Evolutionary conservation across 2,113 vertebrate genomes (phyloP), one percentile per base, ranked within the genome.

Genomic region (Tyto alba): DNA sequence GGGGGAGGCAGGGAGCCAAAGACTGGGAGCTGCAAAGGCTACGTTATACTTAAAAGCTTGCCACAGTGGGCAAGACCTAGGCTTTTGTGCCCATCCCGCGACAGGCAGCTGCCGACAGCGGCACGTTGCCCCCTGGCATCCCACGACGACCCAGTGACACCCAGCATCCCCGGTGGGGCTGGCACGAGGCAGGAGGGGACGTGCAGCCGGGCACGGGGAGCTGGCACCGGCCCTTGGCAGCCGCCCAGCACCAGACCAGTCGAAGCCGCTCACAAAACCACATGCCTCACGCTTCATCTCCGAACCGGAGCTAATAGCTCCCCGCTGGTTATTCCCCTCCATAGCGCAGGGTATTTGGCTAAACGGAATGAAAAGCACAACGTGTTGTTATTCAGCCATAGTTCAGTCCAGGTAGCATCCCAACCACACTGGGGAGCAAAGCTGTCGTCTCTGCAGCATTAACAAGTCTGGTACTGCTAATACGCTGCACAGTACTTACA

Each of bases 201-300:
- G 25, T 92, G 95, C 85, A 78, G 88, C 69, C 56, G 85, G 77
- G 81, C 96, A 93, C n/a, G 71, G 83, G 83, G 45, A 92, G 45
- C 38, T 13, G 2, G 41, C 48, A 88, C 67, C 8, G 9, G 85
- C 34, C 74, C 25, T 41, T 76, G 88, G 92, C 92, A 87, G 79
- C 63, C 2, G 1, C 88, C 95, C 90, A 94, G 3, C 45, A 23
- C 6, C 1, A 69, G 83, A 72, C 75, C 83, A 66, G 34, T 9
- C 0, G 0, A 56, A 93, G 75, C 63, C 6, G 10, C 74, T 75
- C 50, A 13, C 5, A 7, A 73, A 69, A n/a, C 48, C 79, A 43
- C 81, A 77, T 4, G 86, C 72, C 50, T 13, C 25, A 74, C 1
- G 16, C 63, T 91, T 57, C 85, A 55, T 20, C 29, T 4, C 11